Evolutionary conservation across 2,888 invertebrate species (phyloP), one percentile per base, ranked within the genome.

Genomic region (Galerucella calmariensis): DNA sequence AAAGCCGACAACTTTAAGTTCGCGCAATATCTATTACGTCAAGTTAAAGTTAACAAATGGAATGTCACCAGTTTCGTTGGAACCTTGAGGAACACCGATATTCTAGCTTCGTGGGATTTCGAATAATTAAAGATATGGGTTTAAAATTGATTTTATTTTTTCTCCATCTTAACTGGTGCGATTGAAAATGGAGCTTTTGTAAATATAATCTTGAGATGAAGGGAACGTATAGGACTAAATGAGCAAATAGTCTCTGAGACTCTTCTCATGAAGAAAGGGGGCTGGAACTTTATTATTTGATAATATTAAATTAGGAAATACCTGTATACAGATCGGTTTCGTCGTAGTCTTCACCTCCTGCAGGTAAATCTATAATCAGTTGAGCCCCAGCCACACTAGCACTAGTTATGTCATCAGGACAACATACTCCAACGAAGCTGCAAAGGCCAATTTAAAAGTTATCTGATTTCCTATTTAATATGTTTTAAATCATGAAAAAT

Each of bases 381-480:
- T 85, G 77, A 81, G 88, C 76, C 79, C 87, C 82, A 72, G 85
- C 75, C 74, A 86, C 78, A 51, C 84, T 84, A 70, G 84, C 82
- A 72, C 85, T 77, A 27, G 86, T 80, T 79, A 87, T 84, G 76
- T 89, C 88, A 69, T 92, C 92, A 0, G 92, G 92, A 81, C 95
- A 94, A 83, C 95, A 95, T 16, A 93, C 91, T n/a, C 95, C 95
- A 71, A 94, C 90, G 56, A 91, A 88, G 68, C 90, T 90, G 75
- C 35, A 79, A 56, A 56, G 0, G 11, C 20, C 20, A 20, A 56
- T 16, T 10, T 56, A 16, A 14, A 48, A 79, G 59, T 62, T 72
- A 14, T 35, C 9, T 44, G 16, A 20, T 16, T 56, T 56, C 16
- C 20, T n/a, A 8, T 53, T n/a, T n/a, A 53, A 53, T 6, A n/a